Base-by-base conservation (phyloP, 2,888 invertebrate species). In the Emmelina monodactyla region DNA sequence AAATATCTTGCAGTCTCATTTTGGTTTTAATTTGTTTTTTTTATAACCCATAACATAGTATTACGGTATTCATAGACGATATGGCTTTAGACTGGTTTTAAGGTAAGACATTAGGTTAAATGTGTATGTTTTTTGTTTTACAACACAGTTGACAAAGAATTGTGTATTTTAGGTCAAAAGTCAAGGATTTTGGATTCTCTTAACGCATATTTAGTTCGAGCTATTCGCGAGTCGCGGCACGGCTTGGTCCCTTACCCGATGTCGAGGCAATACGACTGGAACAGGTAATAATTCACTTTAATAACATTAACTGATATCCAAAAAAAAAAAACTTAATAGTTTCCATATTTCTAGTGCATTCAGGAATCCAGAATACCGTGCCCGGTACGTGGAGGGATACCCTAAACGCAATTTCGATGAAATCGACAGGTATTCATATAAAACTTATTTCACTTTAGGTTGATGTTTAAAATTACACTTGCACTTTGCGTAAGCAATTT, bases 371-470 rank as follows among this genome's bases (percentile, higher is more conserved):
- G 61, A 62, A 39, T 61, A 57, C 40, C 42, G 49, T 46, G 62
- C 64, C 48, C 70, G 67, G 53, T 67, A 65, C 52, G 68, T 61
- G 37, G 69, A 72, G 38, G 70, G 62, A 22, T 55, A 67, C 31
- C 65, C 66, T 10, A 73, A 73, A 46, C 63, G 72, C 34, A 83
- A 84, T 58, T 83, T 84, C 51, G 85, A 85, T 47, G 85, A 85
- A 59, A 85, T 85, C 41, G 85, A 85, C 59, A 65, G 75, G 78
- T 19, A 19, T 19, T 19, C 19, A 19, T 6, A 6, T 19, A 9
- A 19, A 19, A 19, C 19, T 19, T 6, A 19, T 19, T 19, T 5
- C 9, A 19, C 9, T 19, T 19, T 6, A 19, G 9, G 19, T 19
- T n/a, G n/a, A n/a, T n/a, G n/a, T n/a, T n/a, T n/a, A n/a, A n/a